A percentile compares a stretch with the other conserved stretches of the same genome.
These are phyloP conservation scores for Microctenopoma steveboyesi DNA, from an alignment of 2,797 vertebrate species.

Conservation along the genomic window DNA sequence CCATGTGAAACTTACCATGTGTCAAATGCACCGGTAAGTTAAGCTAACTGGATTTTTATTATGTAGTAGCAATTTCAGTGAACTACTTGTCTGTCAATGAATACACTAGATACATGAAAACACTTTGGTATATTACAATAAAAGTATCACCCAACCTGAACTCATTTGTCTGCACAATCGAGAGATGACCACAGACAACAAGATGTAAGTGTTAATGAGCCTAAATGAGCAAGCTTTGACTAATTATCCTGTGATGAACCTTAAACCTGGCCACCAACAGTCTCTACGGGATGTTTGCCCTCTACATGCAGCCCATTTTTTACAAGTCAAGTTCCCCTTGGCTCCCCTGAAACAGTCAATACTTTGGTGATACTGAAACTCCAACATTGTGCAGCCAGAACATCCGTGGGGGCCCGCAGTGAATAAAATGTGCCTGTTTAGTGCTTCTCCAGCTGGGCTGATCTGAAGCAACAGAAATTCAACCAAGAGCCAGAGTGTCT, in stretches of 20 bases:
- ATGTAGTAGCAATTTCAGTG: neutral
- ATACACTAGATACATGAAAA: neutral
- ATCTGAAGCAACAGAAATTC: slow-evolving; percentile 80
- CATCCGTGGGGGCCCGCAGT: slow-evolving; percentile 57
- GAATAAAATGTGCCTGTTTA: slow-evolving; percentile 77
- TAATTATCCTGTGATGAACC: neutral
- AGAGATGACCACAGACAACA: neutral
- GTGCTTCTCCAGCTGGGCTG: slow-evolving; percentile 81
- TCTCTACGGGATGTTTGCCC: slow-evolving; percentile 15
- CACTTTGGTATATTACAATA: neutral
- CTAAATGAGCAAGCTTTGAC: too few relatives aligned
- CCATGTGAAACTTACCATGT: too few relatives aligned
- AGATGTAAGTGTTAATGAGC: neutral
- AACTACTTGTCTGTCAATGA: neutral
- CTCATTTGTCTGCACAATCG: neutral
- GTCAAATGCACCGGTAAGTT: too few relatives aligned
- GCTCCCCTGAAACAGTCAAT: slow-evolving; percentile 65
- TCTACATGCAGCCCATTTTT: slow-evolving; percentile 19
- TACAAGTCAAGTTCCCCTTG: slow-evolving; percentile 26
- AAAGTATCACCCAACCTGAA: neutral
- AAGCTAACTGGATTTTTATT: too few relatives aligned
- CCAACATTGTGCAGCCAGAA: slow-evolving; percentile 64
- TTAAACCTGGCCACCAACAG: slow-evolving; percentile 2
- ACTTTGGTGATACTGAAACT: slow-evolving; percentile 65
- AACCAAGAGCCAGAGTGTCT: slow-evolving; percentile 78